Conservation (phyloP, 2,888 invertebrate species). For the Dryocosmus kuriphilus region DNA sequence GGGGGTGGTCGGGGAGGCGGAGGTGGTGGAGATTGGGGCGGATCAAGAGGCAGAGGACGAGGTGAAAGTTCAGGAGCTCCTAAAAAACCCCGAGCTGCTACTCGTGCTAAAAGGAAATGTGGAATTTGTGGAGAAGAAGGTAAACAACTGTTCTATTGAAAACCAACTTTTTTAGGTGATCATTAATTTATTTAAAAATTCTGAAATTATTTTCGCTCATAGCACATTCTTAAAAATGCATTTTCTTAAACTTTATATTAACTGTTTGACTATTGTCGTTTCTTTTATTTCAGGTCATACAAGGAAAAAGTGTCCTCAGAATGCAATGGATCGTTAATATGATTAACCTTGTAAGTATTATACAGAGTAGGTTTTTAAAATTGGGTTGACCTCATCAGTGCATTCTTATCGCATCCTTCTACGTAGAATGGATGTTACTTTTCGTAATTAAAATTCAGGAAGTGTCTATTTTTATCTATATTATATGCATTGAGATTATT, state of each 20-base stretch:
- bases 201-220: not conserved
- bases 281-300: slow-evolving; percentile 74
- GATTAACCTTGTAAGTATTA: not conserved
- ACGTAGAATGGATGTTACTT: not conserved
- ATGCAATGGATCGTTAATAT: slow-evolving; percentile 61
- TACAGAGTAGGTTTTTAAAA: not conserved
- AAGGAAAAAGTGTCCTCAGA: slow-evolving; percentile 76
- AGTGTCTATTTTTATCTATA: not conserved
- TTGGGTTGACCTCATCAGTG: not conserved
- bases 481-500: not conserved
- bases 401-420: not conserved
- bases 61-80: slow-evolving; percentile 50
- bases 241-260: not conserved
- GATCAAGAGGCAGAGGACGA: slow-evolving; percentile 53
- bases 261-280: slow-evolving; percentile 45
- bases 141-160: slow-evolving; percentile 61
- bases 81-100: slow-evolving; percentile 52
- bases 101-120: slow-evolving; percentile 81
- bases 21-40: slow-evolving; percentile 47
- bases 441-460: not conserved
- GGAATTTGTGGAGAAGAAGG: slow-evolving; percentile 87
- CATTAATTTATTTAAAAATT: not conserved
- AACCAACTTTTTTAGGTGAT: not conserved
- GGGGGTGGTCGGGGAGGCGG: slow-evolving; percentile 46
- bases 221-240: not conserved